Evolutionary conservation across 2,888 invertebrate species (phyloP).

Genomic region (Ichneumon xanthorius): DNA sequence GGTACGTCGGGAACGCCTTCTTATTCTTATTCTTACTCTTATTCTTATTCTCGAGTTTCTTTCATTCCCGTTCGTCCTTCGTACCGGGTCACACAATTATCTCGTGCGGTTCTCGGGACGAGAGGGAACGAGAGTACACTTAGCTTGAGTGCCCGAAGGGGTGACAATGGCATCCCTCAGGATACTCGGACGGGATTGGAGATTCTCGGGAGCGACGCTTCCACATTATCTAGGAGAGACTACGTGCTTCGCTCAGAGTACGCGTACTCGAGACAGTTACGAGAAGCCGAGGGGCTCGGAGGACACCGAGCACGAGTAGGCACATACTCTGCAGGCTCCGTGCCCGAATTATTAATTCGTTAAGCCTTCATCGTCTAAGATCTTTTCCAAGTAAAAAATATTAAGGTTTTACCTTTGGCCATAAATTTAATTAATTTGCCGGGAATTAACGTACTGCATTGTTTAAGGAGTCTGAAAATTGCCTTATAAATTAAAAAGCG

Average conservation of each 20-base stretch:
- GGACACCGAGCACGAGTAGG: not conserved
- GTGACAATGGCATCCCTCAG: conserved; percentile 48
- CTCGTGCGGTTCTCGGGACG: conserved; percentile 22
- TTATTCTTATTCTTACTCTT: conserved; percentile 21
- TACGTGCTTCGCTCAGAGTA: conserved; percentile 32
- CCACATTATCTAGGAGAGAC: conserved; percentile 10
- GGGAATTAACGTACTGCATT: too few species aligned
- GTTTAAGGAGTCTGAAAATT: too few species aligned
- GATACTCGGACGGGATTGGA: conserved; percentile 40
- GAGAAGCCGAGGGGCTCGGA: conserved; percentile 9
- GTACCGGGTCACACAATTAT: conserved; percentile 43
- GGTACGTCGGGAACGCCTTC: conserved; percentile 27
- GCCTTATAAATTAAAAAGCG: too few species aligned
- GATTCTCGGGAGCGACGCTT: conserved; percentile 29
- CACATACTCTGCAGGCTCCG: not conserved
- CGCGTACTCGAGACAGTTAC: conserved; percentile 56
- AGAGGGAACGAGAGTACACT: conserved; percentile 31
- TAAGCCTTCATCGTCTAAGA: not conserved
- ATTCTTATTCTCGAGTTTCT: conserved; percentile 31
- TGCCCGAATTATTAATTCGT: not conserved
- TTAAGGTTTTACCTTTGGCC: too few species aligned
- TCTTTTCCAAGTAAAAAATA: not conserved
- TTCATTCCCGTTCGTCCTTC: conserved; percentile 16
- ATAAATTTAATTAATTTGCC: too few species aligned
- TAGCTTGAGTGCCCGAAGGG: conserved; percentile 34